A percentile compares a stretch with the other conserved stretches of the same genome.
Conservation (phyloP, 2,797 vertebrate genomes). For the Pseudochaenichthys georgianus region DNA sequence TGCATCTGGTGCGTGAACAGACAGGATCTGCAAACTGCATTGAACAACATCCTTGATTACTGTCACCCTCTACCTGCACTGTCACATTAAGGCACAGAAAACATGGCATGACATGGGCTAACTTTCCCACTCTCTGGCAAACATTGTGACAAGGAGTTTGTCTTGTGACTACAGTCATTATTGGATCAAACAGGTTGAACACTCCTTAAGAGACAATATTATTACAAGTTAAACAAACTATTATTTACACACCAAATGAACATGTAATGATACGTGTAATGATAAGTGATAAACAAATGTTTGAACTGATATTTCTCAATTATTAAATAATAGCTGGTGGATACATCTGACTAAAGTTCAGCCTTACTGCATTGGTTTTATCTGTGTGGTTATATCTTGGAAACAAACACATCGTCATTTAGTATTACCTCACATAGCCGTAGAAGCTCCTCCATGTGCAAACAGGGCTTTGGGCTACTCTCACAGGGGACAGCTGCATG, state of each 20-base stretch:
- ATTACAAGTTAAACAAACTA: not conserved
- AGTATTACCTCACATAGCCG: slow-evolving; percentile 5
- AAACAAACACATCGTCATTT: slow-evolving; percentile 14
- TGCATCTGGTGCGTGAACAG: slow-evolving; percentile 2
- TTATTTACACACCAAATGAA: not conserved
- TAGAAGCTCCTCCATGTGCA: slow-evolving; percentile 73
- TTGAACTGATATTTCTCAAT: not conserved
- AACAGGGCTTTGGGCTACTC: slow-evolving; percentile 69
- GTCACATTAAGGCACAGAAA: not conserved
- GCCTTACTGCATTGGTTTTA: not conserved
- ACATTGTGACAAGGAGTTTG: not conserved
- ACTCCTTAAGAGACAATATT: not conserved
- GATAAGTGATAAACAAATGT: not conserved
- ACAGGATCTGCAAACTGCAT: slow-evolving; percentile 46
- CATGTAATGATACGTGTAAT: not conserved
- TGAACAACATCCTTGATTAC: slow-evolving; percentile 54
- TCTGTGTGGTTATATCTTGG: not conserved
- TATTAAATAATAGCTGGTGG: not conserved
- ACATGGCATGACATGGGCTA: slow-evolving; percentile 5
- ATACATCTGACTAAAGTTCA: not conserved
- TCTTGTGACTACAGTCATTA: not conserved
- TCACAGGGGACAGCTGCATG: slow-evolving; percentile 73
- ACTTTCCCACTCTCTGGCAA: not conserved
- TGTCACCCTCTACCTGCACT: slow-evolving; percentile 7
- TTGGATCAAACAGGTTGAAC: not conserved